These are phyloP conservation scores for Neodiprion virginianus DNA, from an alignment of 1,140 invertebrate species.

Conservation along the genomic window DNA sequence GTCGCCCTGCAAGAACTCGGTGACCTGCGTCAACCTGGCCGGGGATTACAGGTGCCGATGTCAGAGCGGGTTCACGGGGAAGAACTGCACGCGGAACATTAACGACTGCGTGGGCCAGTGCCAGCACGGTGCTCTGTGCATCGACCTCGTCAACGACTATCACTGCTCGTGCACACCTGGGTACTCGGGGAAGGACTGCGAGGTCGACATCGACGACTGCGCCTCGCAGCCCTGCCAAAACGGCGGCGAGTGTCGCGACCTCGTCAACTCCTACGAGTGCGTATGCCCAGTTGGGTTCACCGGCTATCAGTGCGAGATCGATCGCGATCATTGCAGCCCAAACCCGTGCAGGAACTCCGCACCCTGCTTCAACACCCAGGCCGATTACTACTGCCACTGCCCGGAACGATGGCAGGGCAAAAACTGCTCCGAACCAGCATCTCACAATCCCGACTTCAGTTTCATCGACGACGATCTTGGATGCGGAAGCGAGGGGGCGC, in stretches of 20 bases:
- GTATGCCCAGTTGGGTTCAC: constrained; percentile 85
- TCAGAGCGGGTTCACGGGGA: constrained; percentile 84
- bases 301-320: constrained; percentile 81
- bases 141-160: constrained; percentile 84
- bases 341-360: constrained; percentile 83
- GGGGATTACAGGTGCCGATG: constrained; percentile 86
- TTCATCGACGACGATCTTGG: constrained; percentile 48
- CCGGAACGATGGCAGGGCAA: constrained; percentile 85
- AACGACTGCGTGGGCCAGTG: constrained; percentile 90
- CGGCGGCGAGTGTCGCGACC: constrained; percentile 83
- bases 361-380: constrained; percentile 83
- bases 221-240: constrained; percentile 82
- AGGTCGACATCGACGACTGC: constrained; percentile 76
- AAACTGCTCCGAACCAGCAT: constrained; percentile 81
- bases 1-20: constrained; percentile 81
- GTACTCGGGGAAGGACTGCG: constrained; percentile 78
- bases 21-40: constrained; percentile 78
- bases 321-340: constrained; percentile 82
- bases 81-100: constrained; percentile 88
- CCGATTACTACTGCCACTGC: constrained; percentile 91
- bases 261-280: constrained; percentile 80
- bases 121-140: constrained; percentile 84
- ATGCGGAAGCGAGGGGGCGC: constrained; percentile 59
- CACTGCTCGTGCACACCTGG: constrained; percentile 82
- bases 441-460: constrained; percentile 67